Conservation (phyloP, 2,888 invertebrate species). For the Apomyelois bistriatella region DNA sequence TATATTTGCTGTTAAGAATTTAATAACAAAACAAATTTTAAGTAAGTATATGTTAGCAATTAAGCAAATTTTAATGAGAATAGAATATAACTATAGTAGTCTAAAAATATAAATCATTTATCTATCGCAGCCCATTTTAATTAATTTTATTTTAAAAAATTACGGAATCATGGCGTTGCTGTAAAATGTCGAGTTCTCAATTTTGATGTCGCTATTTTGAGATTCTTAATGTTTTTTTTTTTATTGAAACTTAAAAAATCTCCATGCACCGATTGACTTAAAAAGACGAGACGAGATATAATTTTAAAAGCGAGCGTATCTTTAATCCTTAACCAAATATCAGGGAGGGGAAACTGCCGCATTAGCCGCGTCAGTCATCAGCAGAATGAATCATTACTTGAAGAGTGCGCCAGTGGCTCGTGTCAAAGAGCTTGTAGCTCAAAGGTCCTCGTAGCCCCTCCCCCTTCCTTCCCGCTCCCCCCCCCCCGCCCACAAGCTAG, state of each 20-base stretch:
- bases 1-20: no score
- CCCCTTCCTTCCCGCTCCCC: slow-evolving; percentile 36
- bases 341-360: slow-evolving; percentile 55
- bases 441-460: slow-evolving; percentile 65
- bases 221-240: slow-evolving; percentile 24
- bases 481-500: slow-evolving; percentile 62
- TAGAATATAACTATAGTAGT: no score
- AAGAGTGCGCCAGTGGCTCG: slow-evolving; percentile 78
- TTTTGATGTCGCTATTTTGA: slow-evolving; percentile 6
- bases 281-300: slow-evolving; percentile 40
- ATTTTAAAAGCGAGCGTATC: slow-evolving; percentile 45
- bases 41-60: no score
- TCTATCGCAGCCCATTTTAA: no score
- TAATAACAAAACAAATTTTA: no score
- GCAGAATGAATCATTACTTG: slow-evolving; percentile 80
- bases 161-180: no score
- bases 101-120: no score
- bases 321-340: slow-evolving; percentile 65
- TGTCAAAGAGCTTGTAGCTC: slow-evolving; percentile 77
- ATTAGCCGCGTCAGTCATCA: slow-evolving; percentile 78
- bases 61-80: no score
- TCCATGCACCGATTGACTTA: slow-evolving; percentile 31
- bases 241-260: slow-evolving; percentile 13
- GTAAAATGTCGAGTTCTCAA: no score
- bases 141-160: no score